Evolutionary conservation across 2,797 vertebrate genomes (phyloP).

Genomic region (Lithobates sylvaticus): DNA sequence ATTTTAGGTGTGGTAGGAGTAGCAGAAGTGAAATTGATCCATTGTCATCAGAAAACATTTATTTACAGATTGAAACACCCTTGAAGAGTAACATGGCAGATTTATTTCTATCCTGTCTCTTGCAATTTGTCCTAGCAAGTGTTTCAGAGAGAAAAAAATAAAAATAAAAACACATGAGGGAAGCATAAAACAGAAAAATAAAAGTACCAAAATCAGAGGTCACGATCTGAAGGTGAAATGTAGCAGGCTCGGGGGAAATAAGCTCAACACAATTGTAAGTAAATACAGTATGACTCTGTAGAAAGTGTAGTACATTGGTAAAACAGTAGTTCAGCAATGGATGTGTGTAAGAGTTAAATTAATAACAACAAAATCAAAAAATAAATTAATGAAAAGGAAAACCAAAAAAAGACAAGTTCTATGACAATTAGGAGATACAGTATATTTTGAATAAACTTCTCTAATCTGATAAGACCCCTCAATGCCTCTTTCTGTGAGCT

Average conservation of each 20-base stretch:
- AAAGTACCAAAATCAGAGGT: conserved; percentile 25
- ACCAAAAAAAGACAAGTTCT: no score
- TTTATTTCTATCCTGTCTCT: conserved; percentile 27
- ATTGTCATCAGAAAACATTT: conserved; percentile 51
- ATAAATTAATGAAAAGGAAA: no score
- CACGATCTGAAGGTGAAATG: conserved; percentile 5
- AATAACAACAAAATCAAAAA: not conserved
- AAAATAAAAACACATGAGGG: not conserved
- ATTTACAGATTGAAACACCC: conserved; percentile 20
- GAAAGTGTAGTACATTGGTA: not conserved
- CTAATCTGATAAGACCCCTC: no score
- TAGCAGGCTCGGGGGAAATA: conserved; percentile 29
- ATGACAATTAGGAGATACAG: no score
- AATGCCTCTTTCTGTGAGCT: no score
- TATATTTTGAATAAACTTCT: no score
- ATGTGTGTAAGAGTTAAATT: not conserved
- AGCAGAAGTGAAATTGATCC: conserved; percentile 40
- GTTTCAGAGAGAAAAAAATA: not conserved
- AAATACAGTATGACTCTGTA: not conserved
- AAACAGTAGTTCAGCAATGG: not conserved
- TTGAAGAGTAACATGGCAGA: conserved; percentile 23
- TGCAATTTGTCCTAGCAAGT: conserved; percentile 25
- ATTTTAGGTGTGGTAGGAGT: conserved; percentile 19
- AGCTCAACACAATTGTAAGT: conserved; percentile 13
- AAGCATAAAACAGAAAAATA: conserved; percentile 9